phyloP scores from a whole-genome alignment of 2,888 invertebrate species.

The Globia sparganii region DNA sequence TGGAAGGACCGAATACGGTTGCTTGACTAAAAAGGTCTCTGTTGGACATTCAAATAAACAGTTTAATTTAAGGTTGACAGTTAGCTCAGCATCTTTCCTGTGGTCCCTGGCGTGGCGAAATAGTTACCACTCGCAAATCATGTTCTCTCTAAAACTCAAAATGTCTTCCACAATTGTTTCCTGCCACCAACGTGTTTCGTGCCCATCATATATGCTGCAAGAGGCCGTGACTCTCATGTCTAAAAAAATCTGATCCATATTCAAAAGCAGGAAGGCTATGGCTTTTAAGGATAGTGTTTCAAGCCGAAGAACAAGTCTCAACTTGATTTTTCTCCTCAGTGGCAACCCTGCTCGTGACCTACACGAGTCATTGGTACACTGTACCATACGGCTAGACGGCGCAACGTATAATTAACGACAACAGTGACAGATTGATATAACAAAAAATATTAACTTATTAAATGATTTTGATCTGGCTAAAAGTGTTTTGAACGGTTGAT shows the following conservation, averaged over 20 bases:
- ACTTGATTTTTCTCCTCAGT: background rate
- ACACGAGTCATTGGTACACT: conserved; percentile 76
- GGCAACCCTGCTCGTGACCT: conserved; percentile 75
- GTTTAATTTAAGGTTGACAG: background rate
- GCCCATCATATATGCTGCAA: background rate
- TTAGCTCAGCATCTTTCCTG: background rate
- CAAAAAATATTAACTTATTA: conserved; percentile 73
- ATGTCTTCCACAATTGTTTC: background rate
- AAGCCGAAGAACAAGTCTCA: conserved; percentile 14
- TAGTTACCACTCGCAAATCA: background rate
- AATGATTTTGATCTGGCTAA: conserved; percentile 60
- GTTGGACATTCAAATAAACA: background rate
- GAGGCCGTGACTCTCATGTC: no score
- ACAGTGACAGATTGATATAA: conserved; percentile 82
- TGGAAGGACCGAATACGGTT: background rate
- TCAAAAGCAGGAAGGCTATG: background rate
- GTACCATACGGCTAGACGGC: conserved; percentile 74
- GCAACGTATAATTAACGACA: conserved; percentile 81
- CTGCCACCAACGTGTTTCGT: background rate
- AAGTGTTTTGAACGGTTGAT: conserved; percentile 46
- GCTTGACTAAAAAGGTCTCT: background rate
- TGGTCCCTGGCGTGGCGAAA: background rate
- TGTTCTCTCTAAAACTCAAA: background rate
- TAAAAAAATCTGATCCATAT: background rate
- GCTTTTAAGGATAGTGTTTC: background rate